Conservation (phyloP, 2,797 vertebrate species). For the Eulemur mongoz region DNA sequence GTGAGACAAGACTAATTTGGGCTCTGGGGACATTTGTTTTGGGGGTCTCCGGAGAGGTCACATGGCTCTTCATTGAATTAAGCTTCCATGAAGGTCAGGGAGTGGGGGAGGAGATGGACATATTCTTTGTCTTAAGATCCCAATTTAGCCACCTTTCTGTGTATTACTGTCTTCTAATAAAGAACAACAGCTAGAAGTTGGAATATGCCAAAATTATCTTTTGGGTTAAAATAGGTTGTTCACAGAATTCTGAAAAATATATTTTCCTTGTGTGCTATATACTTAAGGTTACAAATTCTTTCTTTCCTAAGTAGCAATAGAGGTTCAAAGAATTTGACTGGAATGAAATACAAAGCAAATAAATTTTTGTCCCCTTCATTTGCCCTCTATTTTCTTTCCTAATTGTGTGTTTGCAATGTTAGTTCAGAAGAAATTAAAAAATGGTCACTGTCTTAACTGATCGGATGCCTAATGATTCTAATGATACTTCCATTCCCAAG, state of each 20-base stretch:
- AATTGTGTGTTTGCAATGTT: not conserved
- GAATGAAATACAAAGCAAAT: conserved; percentile 31
- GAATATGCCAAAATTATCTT: conserved; percentile 44
- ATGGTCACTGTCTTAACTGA: not conserved
- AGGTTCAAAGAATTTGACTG: conserved; percentile 54
- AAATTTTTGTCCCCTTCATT: not conserved
- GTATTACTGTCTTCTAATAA: conserved; percentile 58
- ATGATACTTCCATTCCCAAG: not conserved
- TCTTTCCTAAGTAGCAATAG: conserved; percentile 14
- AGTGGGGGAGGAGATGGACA: conserved; percentile 26
- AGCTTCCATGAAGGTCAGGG: conserved; percentile 26
- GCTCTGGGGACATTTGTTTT: conserved; percentile 52
- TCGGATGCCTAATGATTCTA: not conserved
- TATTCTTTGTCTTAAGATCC: conserved; percentile 42
- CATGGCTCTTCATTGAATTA: conserved; percentile 38
- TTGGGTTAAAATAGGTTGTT: conserved; percentile 55
- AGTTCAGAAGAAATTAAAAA: not conserved
- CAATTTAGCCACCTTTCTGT: conserved; percentile 45
- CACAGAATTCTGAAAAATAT: conserved; percentile 56
- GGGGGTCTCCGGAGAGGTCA: conserved; percentile 54
- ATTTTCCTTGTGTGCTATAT: conserved; percentile 47
- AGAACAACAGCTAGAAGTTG: conserved; percentile 55
- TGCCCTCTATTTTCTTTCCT: not conserved
- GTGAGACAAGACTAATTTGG: conserved; percentile 60
- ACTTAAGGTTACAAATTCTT: conserved; percentile 43